Evolutionary conservation across 1,140 invertebrate genomes (phyloP), one percentile per base, ranked within the genome.

Genomic region (Carcinoscorpius rotundicauda): DNA sequence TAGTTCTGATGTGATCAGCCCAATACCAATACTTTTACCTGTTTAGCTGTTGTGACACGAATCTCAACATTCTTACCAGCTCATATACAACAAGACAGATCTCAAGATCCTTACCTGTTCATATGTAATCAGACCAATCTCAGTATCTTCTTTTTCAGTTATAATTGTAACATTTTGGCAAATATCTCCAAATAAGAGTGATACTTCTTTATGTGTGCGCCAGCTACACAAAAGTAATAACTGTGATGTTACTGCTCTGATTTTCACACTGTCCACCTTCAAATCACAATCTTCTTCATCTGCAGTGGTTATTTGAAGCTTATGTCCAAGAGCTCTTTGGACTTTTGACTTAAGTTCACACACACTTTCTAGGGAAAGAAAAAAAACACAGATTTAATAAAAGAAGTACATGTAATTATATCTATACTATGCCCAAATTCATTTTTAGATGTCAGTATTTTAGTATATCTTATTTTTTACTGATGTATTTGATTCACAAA

Each of bases 191-290:
- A 87, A 80, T 1, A 86, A 72, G 5, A 86, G 72, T 65, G 85
- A 85, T 4, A 80, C 73, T 79, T 88, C 87, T 76, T 87, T 88
- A 52, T 87, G 80, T 60, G 83, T 87, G 66, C 92, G 82, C 94
- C 94, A 98, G 6, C 89, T 87, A 76, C 90, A 94, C 0, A 97
- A 80, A 11, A 97, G 74, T 51, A 97, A 80, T 83, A 89, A 86
- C 76, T 93, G 91, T 5, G 91, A 83, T 11, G 85, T 88, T 2
- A 86, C 76, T 52, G 72, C 69, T 56, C 66, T 66, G 48, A 71
- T 67, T 67, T 75, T 77, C 50, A 71, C 66, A 5, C 66, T 55
- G 59, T 68, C 67, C 9, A 72, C 56, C 56, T 53, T 64, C 3
- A 66, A 66, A 58, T 69, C 61, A 68, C 29, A 29, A 29, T 29